Conservation (phyloP, 92 coral and sea anemone genomes). For the Epizoanthus stellaris region DNA sequence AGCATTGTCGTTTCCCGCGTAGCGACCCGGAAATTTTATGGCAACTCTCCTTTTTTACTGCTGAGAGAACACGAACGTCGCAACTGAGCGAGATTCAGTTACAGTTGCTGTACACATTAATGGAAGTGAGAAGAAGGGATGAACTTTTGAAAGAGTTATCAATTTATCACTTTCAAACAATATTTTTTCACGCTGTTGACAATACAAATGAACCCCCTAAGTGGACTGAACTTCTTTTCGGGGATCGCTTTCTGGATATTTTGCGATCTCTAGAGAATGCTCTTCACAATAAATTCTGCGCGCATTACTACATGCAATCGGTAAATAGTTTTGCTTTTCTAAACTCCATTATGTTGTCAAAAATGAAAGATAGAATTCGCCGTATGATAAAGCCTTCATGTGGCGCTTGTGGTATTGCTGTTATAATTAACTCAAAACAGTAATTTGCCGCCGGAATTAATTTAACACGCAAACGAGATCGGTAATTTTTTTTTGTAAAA, state of each 20-base stretch:
- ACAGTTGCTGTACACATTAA: slow-evolving; percentile 66
- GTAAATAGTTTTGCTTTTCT: slow-evolving; percentile 71
- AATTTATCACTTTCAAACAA: slow-evolving; percentile 74
- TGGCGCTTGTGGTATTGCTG: slow-evolving; percentile 77
- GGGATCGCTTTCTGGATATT: slow-evolving; percentile 80
- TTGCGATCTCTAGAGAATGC: slow-evolving; percentile 67
- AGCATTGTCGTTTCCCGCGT: slow-evolving; percentile 72
- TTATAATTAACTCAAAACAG: slow-evolving; percentile 45
- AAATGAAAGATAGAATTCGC: slow-evolving; percentile 78
- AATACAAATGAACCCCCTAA: slow-evolving; percentile 62
- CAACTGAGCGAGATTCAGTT: slow-evolving; percentile 66
- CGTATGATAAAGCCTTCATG: slow-evolving; percentile 79
- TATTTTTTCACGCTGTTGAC: slow-evolving; percentile 69
- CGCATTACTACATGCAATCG: slow-evolving; percentile 79
- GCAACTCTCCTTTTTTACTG: slow-evolving; percentile 79
- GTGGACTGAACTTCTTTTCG: slow-evolving; percentile 73
- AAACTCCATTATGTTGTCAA: slow-evolving; percentile 65
- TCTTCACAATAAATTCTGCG: slow-evolving; percentile 71
- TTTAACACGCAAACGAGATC: no score
- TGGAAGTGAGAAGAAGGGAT: slow-evolving; percentile 84
- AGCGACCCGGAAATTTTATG: slow-evolving; percentile 94
- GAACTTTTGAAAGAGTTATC: slow-evolving; percentile 73
- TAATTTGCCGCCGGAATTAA: neutral
- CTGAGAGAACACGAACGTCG: slow-evolving; percentile 78
- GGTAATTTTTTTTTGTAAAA: no score